Evolutionary conservation across 2,888 invertebrate genomes (phyloP).

Genomic region (Hololepta plana): DNA sequence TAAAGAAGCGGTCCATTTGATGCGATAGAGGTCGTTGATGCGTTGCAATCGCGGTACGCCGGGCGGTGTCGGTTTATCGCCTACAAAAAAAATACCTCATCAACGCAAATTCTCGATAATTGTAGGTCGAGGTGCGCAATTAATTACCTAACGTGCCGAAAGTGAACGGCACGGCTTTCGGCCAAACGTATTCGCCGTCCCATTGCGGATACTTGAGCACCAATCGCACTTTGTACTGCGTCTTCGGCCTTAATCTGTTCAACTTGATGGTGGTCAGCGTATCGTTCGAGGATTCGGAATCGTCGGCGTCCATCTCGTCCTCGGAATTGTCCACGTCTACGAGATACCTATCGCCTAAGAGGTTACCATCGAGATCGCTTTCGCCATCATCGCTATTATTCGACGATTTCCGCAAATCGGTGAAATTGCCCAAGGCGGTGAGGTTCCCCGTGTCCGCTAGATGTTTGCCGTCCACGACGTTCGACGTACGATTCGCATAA

Average conservation of each 20-base stretch:
- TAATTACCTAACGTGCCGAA: slow-evolving; percentile 56
- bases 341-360: too few relatives aligned
- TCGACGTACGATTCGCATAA: too few relatives aligned
- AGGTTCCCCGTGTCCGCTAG: too few relatives aligned
- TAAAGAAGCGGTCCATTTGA: slow-evolving; percentile 64
- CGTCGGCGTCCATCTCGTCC: slow-evolving; percentile 5
- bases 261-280: slow-evolving; percentile 18
- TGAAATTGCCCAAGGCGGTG: too few relatives aligned
- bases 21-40: slow-evolving; percentile 54
- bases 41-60: slow-evolving; percentile 57
- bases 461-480: slow-evolving; percentile 12
- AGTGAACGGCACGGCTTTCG: slow-evolving; percentile 46
- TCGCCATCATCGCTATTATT: too few relatives aligned
- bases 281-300: slow-evolving; percentile 12
- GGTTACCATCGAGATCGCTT: too few relatives aligned
- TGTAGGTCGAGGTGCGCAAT: slow-evolving; percentile 3
- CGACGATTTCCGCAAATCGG: too few relatives aligned
- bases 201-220: slow-evolving; percentile 41
- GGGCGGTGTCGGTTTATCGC: slow-evolving; percentile 64
- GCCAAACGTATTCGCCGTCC: slow-evolving; percentile 49
- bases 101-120: background rate
- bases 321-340: slow-evolving; percentile 7
- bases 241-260: slow-evolving; percentile 46
- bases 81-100: slow-evolving; percentile 21
- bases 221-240: slow-evolving; percentile 59